Evolutionary conservation across 1,140 invertebrate genomes (phyloP), one percentile per base, ranked within the genome.

Genomic region (Musca vetustissima): DNA sequence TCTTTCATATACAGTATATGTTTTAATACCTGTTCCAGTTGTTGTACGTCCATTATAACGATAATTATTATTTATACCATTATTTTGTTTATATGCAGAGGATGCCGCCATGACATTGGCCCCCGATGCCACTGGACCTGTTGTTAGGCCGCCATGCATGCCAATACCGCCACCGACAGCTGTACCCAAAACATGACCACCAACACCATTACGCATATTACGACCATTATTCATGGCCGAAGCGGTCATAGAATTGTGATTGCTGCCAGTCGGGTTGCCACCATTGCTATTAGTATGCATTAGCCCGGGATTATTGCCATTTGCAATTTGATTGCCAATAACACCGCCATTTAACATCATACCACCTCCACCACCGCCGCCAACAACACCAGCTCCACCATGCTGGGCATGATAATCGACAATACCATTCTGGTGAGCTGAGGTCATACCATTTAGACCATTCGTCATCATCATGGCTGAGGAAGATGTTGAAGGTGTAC

Each of bases 11-110:
- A n/a, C n/a, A 11, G 28, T 28, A 4, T 17, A 43, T 32, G 19
- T 9, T 1, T 36, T 64, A 65, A 76, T 80, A 80, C 78, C 79
- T 80, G 78, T 80, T 75, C 78, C 78, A 64, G 71, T 71, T 69
- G 71, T 2, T 67, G 69, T 80, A 76, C 80, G 80, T 78, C 78
- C 78, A 77, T 80, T 80, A 75, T 78, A 82, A 72, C 80, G 80
- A 71, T 82, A 82, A 79, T 82, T 82, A 72, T 80, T 82, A 77
- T 82, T 82, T 70, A 82, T 76, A 69, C 75, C 74, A 72, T 76
- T 82, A 77, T 78, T 76, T 76, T 79, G 57, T 76, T 79, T 70
- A 69, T 75, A 69, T 70, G 73, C n/a, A 2, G 55, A 17, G 24
- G 53, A n/a, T 47, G 70, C 55, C 32, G 66, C 70, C 22, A 74